Percentiles rank a stretch among this genome's conserved stretches.
These are phyloP conservation scores for Aselliscus stoliczkanus DNA, from an alignment of 2,797 vertebrate species.

Conservation along the genomic window DNA sequence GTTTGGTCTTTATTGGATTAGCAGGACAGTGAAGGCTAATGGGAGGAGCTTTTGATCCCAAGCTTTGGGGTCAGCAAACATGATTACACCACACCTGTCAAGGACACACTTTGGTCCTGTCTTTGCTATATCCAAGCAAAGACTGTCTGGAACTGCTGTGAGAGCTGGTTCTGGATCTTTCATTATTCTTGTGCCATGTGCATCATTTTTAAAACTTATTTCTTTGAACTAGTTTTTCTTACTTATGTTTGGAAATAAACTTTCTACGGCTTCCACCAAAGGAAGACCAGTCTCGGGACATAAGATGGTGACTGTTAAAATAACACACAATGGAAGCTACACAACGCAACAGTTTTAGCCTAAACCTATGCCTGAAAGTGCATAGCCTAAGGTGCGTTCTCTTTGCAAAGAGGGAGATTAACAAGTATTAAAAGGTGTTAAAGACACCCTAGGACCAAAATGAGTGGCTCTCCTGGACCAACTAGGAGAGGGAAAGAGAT, in stretches of 20 bases:
- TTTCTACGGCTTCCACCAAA: background rate
- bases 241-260: background rate
- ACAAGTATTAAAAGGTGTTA: background rate
- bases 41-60: background rate
- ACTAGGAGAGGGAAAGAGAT: background rate
- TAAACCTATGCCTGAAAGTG: background rate
- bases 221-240: background rate
- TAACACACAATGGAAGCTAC: background rate
- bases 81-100: background rate
- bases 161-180: background rate
- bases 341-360: background rate
- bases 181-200: background rate
- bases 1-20: background rate
- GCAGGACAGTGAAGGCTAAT: rapidly evolving
- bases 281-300: background rate
- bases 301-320: background rate
- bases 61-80: background rate
- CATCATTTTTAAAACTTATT: background rate
- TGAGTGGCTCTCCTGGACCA: background rate
- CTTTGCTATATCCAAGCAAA: background rate
- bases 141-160: background rate
- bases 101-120: too few relatives aligned
- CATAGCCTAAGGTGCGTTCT: background rate
- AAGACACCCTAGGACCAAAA: background rate
- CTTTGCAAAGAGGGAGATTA: background rate